Evolutionary conservation across 2,888 invertebrate genomes (phyloP), one percentile per base, ranked within the genome.

Genomic region (Actias luna): DNA sequence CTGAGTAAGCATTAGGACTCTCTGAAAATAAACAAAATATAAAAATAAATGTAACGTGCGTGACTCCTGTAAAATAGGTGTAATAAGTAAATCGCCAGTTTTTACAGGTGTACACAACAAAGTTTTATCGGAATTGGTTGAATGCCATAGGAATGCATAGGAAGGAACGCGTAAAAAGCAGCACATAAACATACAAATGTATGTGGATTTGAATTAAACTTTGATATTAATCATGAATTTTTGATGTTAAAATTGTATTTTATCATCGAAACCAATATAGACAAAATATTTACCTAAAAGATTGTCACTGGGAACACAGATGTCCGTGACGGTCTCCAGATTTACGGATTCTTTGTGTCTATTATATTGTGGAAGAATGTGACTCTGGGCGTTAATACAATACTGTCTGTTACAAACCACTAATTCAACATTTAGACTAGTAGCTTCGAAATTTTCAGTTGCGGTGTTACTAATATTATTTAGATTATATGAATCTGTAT

Each of bases 391-490:
- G 71, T 85, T 87, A 68, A 91, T 79, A 70, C 82, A 79, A 69
- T 88, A 92, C 67, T 88, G 89, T 66, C 72, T 82, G 71, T 92
- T 91, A 73, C 85, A 92, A 69, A 91, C 85, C 65, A 70, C 70
- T 52, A 80, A 71, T 63, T 80, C 82, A 50, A 71, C 67, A 66
- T 75, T 80, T 62, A 75, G 65, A 63, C 76, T 75, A 52, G 77
- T 64, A 60, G 55, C 66, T 57, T 74, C 71, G 64, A 69, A 71
- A 59, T 69, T 69, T 63, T 71, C 72, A n/a, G 68, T 67, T 62
- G 66, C 68, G 57, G 65, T 69, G 25, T 58, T 65, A 50, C 64
- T 68, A 35, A 68, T 71, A 64, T 75, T 76, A 73, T 79, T 83
- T 67, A 78, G 25, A 50, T 50, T 76, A 63, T 77, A 74, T 52